phyloP scores from a whole-genome alignment of 1,140 invertebrate species.

The Drosophila baimaii region DNA sequence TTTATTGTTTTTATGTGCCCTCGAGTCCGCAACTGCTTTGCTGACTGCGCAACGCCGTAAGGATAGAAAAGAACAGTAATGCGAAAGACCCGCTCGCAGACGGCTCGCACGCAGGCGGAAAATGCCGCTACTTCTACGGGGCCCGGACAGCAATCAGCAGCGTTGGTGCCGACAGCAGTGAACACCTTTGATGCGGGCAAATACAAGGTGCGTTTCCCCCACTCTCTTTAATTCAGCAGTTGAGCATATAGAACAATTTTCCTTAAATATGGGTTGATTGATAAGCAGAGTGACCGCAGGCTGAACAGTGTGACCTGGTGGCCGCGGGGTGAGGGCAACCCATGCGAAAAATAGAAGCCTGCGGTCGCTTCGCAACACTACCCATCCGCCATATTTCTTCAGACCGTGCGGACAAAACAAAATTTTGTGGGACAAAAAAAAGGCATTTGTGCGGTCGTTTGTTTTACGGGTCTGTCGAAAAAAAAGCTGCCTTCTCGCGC shows the following conservation, averaged over 20 bases:
- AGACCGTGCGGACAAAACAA: constrained; percentile 72
- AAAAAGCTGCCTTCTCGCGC: constrained; percentile 4
- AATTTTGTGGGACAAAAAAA: constrained; percentile 65
- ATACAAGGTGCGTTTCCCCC: constrained; percentile 56
- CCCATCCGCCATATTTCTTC: constrained; percentile 77
- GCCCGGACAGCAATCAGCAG: constrained; percentile 50
- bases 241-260: constrained; percentile 15
- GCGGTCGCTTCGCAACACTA: constrained; percentile 53
- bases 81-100: constrained; percentile 83
- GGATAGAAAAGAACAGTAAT: constrained; percentile 66
- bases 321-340: neutral
- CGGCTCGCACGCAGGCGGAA: constrained; percentile 79
- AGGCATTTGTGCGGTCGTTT: constrained; percentile 48
- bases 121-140: constrained; percentile 72
- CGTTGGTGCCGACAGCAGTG: constrained; percentile 51
- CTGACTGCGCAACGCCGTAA: constrained; percentile 32
- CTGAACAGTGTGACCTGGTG: constrained; percentile 21
- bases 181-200: constrained; percentile 64
- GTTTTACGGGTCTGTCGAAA: constrained; percentile 35
- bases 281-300: constrained; percentile 63
- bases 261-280: constrained; percentile 53
- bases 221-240: constrained; percentile 43
- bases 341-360: neutral
- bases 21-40: constrained; percentile 43
- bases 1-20: constrained; percentile 37